Evolutionary conservation across 2,113 vertebrate species (phyloP), one percentile per base, ranked within the genome.

Genomic region (Serinus canaria): DNA sequence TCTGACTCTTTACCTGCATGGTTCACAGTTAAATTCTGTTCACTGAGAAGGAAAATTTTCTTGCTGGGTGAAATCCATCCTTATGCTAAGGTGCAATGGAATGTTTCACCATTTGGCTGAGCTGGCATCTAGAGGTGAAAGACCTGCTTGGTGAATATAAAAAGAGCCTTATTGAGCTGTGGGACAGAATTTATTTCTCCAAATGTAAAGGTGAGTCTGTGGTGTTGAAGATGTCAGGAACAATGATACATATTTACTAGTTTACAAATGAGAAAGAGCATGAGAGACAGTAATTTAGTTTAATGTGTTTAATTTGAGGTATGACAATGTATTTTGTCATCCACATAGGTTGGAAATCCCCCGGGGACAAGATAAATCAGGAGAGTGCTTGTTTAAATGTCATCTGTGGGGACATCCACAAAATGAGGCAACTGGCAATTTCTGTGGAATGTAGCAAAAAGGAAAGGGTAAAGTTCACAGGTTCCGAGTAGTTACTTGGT

Each of bases 301-400:
- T 89, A 92, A 93, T 52, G 41, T 67, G 15, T 88, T 88, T 93
- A 89, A 90, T 96, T 86, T 91, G 73, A 93, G 69, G 62, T 49
- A 75, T 87, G 80, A 72, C 52, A 64, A 18, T 69, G 33, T 89
- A 81, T 83, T 94, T 93, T 13, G 28, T 68, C 90, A 89, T 89
- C 77, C 70, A 52, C 56, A 58, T 49, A 82, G 73, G 60, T 60
- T 90, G 82, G 83, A 95, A 94, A 87, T 93, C 66, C 83, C 76
- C 76, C 11, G 22, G 31, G 80, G 83, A 80, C 56, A 76, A 75
- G 53, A 89, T 89, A 96, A 92, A 95, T 92, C 60, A 87, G 53
- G 13, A 68, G 27, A 90, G n/a, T 67, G 7, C 60, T 90, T 72
- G 44, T 77, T 89, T 84, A 92, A 96, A 92, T 91, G 80, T 89